Percentiles rank a stretch among this genome's conserved stretches.
Conservation (phyloP, 2,888 invertebrate genomes). For the Oscheius sp. region DNA sequence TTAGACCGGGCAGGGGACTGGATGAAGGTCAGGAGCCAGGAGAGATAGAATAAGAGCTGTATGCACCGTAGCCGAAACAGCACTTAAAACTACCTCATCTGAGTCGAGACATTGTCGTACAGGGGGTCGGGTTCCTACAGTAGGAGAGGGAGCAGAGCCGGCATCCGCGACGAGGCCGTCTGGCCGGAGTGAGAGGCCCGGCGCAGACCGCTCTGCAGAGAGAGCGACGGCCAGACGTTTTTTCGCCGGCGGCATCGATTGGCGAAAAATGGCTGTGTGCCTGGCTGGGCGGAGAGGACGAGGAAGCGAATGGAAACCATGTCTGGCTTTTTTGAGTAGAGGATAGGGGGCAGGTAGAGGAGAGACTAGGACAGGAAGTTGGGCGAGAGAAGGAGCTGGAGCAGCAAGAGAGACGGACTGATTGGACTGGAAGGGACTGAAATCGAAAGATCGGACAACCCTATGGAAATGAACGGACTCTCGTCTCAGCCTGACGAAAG, state of each 20-base stretch:
- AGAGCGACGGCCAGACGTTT: conserved; percentile 23
- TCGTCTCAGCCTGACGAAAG: too few species aligned
- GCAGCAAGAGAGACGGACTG: neutral
- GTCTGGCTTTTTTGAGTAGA: neutral
- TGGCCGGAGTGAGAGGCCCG: conserved; percentile 17
- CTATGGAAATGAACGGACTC: neutral
- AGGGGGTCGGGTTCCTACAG: neutral
- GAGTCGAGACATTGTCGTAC: neutral
- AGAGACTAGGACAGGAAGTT: neutral
- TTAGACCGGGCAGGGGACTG: neutral
- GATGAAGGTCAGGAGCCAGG: conserved; percentile 11
- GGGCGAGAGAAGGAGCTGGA: neutral
- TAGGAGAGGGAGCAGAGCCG: conserved; percentile 9
- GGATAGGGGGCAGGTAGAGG: neutral
- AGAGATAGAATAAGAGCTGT: conserved; percentile 31
- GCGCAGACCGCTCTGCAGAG: conserved; percentile 4
- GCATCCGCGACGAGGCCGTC: conserved; percentile 11
- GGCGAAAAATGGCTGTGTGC: conserved; percentile 31
- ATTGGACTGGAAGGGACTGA: too few species aligned
- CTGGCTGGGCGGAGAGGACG: conserved; percentile 2
- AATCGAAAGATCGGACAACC: neutral
- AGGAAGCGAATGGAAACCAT: neutral
- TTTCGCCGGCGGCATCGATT: conserved; percentile 28
- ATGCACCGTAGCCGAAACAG: conserved; percentile 16
- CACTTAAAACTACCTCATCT: conserved; percentile 38